phyloP scores from a whole-genome alignment of 2,888 invertebrate genomes.

The Bursaphelenchus okinawaensis region DNA sequence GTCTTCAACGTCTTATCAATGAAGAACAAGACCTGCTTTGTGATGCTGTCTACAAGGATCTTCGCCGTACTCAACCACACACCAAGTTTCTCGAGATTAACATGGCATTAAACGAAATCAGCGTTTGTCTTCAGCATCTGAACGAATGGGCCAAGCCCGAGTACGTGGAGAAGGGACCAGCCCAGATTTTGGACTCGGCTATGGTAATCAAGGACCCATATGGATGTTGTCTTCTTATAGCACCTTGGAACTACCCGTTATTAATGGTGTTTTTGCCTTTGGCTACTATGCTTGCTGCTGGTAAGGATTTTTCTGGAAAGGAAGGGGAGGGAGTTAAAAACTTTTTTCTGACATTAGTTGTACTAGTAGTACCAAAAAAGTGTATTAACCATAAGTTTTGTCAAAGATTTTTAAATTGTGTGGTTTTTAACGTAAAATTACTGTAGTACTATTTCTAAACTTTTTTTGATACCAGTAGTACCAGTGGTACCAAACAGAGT shows the following conservation, averaged over 20 bases:
- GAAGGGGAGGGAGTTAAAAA: background rate
- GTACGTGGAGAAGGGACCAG: conserved; percentile 24
- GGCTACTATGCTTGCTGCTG: conserved; percentile 27
- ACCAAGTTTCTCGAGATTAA: conserved; percentile 21
- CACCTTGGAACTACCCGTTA: conserved; percentile 95
- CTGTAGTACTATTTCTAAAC: too few species aligned
- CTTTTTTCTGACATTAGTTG: background rate
- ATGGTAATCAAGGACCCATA: conserved; percentile 67
- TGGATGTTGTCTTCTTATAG: conserved; percentile 76
- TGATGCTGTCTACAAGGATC: conserved; percentile 47
- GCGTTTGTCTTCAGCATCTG: conserved; percentile 34
- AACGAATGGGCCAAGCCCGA: conserved; percentile 33
- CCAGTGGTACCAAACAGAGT: too few species aligned
- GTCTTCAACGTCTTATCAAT: conserved; percentile 34
- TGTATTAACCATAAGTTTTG: too few species aligned
- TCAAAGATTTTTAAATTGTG: too few species aligned
- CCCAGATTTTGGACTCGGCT: conserved; percentile 26
- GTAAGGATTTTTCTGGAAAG: conserved; percentile 15
- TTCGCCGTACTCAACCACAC: conserved; percentile 27
- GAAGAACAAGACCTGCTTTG: conserved; percentile 37
- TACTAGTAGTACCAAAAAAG: too few species aligned
- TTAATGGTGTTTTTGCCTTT: conserved; percentile 64
- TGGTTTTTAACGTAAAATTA: too few species aligned
- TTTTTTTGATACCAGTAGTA: too few species aligned
- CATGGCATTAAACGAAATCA: conserved; percentile 22